A percentile compares a stretch with the other conserved stretches of the same genome.
phyloP scores from a whole-genome alignment of 64 coral and sea anemone genomes.

The Montipora foliosa region DNA sequence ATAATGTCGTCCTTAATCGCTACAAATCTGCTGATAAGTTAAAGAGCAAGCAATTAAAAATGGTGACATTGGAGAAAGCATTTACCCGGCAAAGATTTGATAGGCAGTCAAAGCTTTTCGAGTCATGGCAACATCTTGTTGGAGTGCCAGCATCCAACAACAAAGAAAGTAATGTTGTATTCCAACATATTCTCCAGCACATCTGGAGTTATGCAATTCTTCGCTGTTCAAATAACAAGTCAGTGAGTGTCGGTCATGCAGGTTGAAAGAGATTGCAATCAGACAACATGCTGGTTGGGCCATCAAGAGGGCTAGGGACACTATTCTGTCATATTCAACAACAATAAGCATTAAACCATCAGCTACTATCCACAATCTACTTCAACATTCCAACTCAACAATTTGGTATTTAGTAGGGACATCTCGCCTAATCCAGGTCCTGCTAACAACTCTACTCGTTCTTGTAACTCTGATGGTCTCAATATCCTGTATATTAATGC shows the following conservation, averaged over 20 bases:
- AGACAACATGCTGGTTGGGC: slow-evolving; percentile 63
- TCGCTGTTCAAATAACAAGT: background rate
- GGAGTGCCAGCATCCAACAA: background rate
- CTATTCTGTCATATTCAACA: background rate
- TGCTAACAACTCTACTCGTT: too few species aligned
- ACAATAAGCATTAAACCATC: slow-evolving; percentile 5
- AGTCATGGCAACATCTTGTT: background rate
- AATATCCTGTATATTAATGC: too few species aligned
- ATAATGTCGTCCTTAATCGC: too few species aligned
- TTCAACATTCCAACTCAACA: too few species aligned
- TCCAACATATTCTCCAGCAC: slow-evolving; percentile 33
- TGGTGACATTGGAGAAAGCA: background rate
- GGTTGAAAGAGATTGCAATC: slow-evolving; percentile 8
- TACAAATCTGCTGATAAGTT: too few species aligned
- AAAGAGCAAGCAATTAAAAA: too few species aligned
- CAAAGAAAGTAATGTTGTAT: background rate
- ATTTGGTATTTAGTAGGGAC: too few species aligned
- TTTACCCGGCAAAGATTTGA: background rate
- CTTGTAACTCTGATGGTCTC: too few species aligned
- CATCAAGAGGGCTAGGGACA: slow-evolving; percentile 52
- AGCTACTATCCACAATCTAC: too few species aligned
- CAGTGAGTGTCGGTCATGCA: background rate
- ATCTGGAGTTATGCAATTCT: slow-evolving; percentile 9
- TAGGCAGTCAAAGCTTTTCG: too few species aligned
- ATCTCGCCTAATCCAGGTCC: too few species aligned